Evolutionary conservation across 2,888 invertebrate genomes (phyloP).

Genomic region (Orthosia cruda): DNA sequence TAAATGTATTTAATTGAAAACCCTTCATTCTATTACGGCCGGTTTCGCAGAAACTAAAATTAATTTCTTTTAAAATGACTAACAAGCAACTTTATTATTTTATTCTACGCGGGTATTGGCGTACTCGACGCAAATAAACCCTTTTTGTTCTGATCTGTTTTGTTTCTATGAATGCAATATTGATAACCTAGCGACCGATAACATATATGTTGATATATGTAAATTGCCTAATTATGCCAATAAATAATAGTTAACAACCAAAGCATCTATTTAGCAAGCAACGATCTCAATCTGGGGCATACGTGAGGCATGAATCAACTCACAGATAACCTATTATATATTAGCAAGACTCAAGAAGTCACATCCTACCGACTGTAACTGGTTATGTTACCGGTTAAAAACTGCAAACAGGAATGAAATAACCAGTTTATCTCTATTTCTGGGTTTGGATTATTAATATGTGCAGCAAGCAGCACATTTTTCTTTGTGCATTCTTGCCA

Average conservation of each 20-base stretch:
- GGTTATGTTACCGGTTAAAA: conserved; percentile 9
- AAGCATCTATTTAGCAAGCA: conserved; percentile 35
- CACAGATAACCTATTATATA: conserved; percentile 42
- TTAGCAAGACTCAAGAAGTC: conserved; percentile 9
- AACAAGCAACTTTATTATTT: too few relatives aligned
- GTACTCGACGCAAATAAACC: background rate
- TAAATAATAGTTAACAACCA: conserved; percentile 32
- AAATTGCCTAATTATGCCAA: conserved; percentile 25
- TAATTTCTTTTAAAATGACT: background rate
- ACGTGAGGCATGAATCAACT: conserved; percentile 21
- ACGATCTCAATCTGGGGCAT: conserved; percentile 48
- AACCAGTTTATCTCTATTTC: background rate
- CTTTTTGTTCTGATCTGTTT: background rate
- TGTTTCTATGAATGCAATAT: background rate
- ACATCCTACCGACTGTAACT: conserved; percentile 39
- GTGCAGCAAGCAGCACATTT: background rate
- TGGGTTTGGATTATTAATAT: background rate
- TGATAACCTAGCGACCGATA: conserved; percentile 9
- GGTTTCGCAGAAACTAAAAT: background rate
- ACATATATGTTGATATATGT: background rate
- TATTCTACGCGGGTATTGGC: background rate
- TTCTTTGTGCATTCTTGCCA: background rate
- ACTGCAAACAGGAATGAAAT: background rate
- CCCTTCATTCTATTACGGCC: too few relatives aligned
- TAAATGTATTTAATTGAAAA: background rate